These are phyloP conservation scores for Galeruca laticollis DNA, from an alignment of 2,888 invertebrate species.

Conservation along the genomic window DNA sequence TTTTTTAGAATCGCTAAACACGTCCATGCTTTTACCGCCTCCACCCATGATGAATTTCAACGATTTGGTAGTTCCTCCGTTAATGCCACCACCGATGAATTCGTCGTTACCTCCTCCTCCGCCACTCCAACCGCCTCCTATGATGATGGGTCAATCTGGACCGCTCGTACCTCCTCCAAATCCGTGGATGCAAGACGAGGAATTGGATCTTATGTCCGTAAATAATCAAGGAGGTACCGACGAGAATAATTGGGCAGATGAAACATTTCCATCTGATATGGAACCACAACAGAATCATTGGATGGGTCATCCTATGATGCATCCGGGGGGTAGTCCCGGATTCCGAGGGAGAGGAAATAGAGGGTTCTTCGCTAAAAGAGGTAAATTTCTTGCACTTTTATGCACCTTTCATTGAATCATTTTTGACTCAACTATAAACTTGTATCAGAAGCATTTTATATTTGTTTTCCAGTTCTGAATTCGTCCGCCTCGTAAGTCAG, in stretches of 20 bases:
- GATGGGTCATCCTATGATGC: conserved; percentile 28
- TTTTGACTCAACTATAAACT: too few species aligned
- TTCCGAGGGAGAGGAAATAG: conserved; percentile 40
- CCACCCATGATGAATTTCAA: conserved; percentile 46
- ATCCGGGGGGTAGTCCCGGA: conserved; percentile 15
- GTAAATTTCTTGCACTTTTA: conserved; percentile 20
- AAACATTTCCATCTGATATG: conserved; percentile 7
- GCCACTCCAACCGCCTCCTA: conserved; percentile 30
- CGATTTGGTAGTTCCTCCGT: conserved; percentile 42
- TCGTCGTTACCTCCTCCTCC: conserved; percentile 35
- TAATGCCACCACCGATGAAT: conserved; percentile 36
- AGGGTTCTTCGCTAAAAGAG: conserved; percentile 33
- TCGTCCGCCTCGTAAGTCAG: too few species aligned
- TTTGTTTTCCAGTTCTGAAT: too few species aligned
- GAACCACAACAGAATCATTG: conserved; percentile 35
- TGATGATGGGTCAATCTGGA: conserved; percentile 28
- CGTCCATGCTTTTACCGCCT: conserved; percentile 41
- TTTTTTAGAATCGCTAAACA: conserved; percentile 11
- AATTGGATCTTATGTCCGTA: conserved; percentile 1
- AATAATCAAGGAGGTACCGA: conserved; percentile 21
- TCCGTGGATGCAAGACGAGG: conserved; percentile 34
- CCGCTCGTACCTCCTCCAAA: conserved; percentile 33
- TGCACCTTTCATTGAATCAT: too few species aligned
- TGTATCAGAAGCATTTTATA: too few species aligned
- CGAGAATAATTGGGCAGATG: conserved; percentile 22